These are phyloP conservation scores for Ptiloglossa arizonensis DNA, from an alignment of 1,140 invertebrate species.

Conservation along the genomic window DNA sequence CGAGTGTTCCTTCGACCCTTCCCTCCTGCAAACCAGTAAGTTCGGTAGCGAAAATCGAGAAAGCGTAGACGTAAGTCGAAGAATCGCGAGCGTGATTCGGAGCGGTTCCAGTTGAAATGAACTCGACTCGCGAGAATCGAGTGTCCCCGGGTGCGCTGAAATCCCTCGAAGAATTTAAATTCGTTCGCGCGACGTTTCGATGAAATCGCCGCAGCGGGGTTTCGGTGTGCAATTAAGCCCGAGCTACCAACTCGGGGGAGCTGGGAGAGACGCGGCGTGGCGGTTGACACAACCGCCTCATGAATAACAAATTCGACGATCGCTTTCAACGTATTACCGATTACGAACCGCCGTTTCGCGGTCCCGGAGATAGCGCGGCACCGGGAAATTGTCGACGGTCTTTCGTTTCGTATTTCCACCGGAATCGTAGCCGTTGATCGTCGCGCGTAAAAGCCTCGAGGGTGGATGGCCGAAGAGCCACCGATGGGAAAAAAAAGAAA, in stretches of 20 bases:
- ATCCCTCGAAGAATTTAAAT: not conserved
- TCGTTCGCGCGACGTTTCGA: too few relatives aligned
- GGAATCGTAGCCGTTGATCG: not conserved
- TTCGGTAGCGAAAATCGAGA: too few relatives aligned
- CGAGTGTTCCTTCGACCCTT: too few relatives aligned
- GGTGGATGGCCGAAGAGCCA: not conserved
- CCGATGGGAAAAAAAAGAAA: not conserved
- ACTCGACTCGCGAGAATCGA: not conserved
- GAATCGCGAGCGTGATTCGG: too few relatives aligned
- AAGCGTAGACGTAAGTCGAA: too few relatives aligned
- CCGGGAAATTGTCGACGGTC: not conserved
- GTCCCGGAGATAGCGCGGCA: not conserved
- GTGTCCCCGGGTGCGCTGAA: not conserved
- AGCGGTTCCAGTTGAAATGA: too few relatives aligned
- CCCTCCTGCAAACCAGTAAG: too few relatives aligned
- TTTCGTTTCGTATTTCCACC: conserved; percentile 9
- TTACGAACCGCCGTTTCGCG: not conserved
- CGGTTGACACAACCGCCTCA: not conserved
- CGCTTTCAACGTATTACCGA: conserved; percentile 38
- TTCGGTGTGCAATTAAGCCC: conserved; percentile 3
- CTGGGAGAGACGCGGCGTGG: not conserved
- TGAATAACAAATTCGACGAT: conserved; percentile 43
- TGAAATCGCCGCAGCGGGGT: not conserved
- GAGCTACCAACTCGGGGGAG: not conserved
- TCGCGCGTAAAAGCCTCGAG: not conserved